These are phyloP conservation scores for Empidonax traillii DNA, from an alignment of 2,113 vertebrate species.

Conservation along the genomic window DNA sequence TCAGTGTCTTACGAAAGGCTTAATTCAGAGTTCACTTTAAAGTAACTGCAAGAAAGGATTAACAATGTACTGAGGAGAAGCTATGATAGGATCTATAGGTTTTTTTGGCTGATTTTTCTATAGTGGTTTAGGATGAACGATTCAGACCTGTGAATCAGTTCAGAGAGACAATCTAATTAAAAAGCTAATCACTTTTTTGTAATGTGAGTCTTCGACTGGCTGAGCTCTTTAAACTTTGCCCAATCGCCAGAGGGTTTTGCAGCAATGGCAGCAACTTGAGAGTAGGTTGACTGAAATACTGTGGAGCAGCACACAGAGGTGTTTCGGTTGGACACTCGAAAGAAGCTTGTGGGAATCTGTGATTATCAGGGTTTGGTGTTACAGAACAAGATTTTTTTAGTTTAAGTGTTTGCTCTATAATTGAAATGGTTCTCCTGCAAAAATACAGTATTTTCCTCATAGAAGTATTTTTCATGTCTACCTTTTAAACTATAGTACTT, in stretches of 20 bases:
- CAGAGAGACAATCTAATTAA: background rate
- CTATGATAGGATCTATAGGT: background rate
- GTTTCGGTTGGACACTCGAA: background rate
- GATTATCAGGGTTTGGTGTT: background rate
- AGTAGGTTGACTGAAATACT: background rate
- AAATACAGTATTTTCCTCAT: background rate
- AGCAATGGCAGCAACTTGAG: background rate
- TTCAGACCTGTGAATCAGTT: background rate
- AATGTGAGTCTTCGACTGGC: background rate
- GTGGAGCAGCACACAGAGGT: background rate
- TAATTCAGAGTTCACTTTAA: background rate
- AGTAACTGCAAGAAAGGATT: background rate
- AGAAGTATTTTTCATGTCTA: background rate
- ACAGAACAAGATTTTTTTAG: background rate
- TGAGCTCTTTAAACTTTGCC: background rate
- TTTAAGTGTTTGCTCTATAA: background rate
- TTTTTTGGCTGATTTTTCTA: background rate
- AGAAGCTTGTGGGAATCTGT: background rate
- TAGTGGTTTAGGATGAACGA: background rate
- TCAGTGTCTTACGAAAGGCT: accelerated
- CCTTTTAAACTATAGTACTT: background rate
- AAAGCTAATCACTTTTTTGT: background rate
- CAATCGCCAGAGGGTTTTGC: background rate
- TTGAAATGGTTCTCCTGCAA: background rate
- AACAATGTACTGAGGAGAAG: background rate